These are phyloP conservation scores for Heliconius eleuchia DNA, from an alignment of 1,140 invertebrate genomes.

Conservation along the genomic window DNA sequence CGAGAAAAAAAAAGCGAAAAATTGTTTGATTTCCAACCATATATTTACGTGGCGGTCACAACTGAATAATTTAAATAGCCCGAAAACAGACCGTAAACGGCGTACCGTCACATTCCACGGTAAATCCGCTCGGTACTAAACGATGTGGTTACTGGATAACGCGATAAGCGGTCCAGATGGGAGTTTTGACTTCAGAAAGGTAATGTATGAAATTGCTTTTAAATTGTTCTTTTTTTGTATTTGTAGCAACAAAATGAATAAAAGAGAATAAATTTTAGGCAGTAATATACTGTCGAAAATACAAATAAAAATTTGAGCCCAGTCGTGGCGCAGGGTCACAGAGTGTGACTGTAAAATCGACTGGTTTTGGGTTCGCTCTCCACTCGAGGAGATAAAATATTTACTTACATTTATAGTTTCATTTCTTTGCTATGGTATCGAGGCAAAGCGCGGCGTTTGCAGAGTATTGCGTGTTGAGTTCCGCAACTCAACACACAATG, in stretches of 20 bases:
- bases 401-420: too few relatives aligned
- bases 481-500: too few relatives aligned
- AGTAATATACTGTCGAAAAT: too few relatives aligned
- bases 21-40: neutral
- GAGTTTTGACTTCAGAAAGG: slow-evolving; percentile 14
- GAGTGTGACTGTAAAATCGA: too few relatives aligned
- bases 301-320: too few relatives aligned
- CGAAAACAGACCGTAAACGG: slow-evolving; percentile 18
- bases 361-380: too few relatives aligned
- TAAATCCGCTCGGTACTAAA: slow-evolving; percentile 26
- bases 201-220: neutral
- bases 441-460: too few relatives aligned
- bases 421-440: too few relatives aligned
- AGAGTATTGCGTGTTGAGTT: too few relatives aligned
- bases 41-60: slow-evolving; percentile 7
- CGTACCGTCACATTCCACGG: slow-evolving; percentile 20
- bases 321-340: too few relatives aligned
- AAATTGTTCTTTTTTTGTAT: slow-evolving; percentile 1
- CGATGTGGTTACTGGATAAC: slow-evolving; percentile 25
- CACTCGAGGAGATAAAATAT: too few relatives aligned
- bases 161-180: slow-evolving; percentile 23
- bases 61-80: slow-evolving; percentile 18
- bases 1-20: neutral
- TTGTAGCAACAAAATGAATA: neutral
- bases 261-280: neutral